Evolutionary conservation across 1,140 invertebrate genomes (phyloP).

Genomic region (Chionoecetes opilio): DNA sequence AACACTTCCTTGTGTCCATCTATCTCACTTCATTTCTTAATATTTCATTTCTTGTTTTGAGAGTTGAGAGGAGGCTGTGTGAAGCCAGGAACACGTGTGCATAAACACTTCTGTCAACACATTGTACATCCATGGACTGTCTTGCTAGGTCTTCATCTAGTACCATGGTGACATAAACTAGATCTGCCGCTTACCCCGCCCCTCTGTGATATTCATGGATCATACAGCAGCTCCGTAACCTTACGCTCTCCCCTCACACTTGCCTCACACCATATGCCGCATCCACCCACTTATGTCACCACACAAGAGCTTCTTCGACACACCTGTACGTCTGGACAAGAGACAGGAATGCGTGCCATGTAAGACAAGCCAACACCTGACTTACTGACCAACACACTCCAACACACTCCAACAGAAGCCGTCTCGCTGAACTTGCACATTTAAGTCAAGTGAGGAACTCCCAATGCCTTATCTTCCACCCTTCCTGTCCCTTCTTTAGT

Average conservation of each 20-base stretch:
- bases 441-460: neutral
- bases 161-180: too few species aligned
- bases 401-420: neutral
- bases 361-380: neutral
- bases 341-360: neutral
- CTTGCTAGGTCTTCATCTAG: neutral
- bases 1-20: neutral
- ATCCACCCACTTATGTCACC: neutral
- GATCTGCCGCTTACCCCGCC: neutral
- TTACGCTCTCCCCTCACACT: neutral
- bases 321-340: neutral
- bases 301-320: neutral
- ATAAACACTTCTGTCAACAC: neutral
- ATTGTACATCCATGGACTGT: neutral
- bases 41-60: neutral
- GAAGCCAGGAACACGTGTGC: neutral
- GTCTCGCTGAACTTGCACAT: neutral
- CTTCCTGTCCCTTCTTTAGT: slow-evolving; percentile 1
- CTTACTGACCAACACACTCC: neutral
- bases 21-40: neutral
- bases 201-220: neutral
- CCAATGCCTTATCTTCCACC: slow-evolving; percentile 18
- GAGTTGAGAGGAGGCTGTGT: neutral
- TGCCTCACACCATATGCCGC: slow-evolving; percentile 4
- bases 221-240: neutral